Evolutionary conservation across 1,140 invertebrate genomes (phyloP).

Genomic region (Drosophila sechellia): DNA sequence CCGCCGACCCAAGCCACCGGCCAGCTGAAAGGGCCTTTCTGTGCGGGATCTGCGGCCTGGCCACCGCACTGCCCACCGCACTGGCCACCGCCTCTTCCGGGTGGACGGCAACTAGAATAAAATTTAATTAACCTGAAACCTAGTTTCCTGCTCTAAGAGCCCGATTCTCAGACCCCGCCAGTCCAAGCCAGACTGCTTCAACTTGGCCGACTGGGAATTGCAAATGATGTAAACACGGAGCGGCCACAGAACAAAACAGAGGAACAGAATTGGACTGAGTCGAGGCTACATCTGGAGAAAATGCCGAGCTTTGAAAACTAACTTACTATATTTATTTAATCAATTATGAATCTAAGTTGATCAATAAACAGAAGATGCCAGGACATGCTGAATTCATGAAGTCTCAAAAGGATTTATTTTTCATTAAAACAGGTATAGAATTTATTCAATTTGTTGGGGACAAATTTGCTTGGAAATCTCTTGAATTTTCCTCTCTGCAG

Average conservation of each 20-base stretch:
- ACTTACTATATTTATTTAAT: background rate
- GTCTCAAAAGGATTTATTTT: no score
- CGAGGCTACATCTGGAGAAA: slow-evolving; percentile 9
- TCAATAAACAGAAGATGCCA: no score
- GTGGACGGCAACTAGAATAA: slow-evolving; percentile 41
- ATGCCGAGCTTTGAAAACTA: background rate
- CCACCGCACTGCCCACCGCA: background rate
- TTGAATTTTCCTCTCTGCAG: slow-evolving; percentile 2
- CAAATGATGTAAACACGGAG: slow-evolving; percentile 54
- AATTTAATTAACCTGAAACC: slow-evolving; percentile 62
- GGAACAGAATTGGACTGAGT: background rate
- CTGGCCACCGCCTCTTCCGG: slow-evolving; percentile 16
- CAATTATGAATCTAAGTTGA: background rate
- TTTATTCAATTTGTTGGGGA: no score
- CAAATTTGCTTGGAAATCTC: background rate
- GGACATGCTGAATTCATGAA: no score
- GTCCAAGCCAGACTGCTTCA: slow-evolving; percentile 34
- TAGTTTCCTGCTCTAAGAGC: slow-evolving; percentile 31
- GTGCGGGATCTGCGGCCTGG: slow-evolving; percentile 43
- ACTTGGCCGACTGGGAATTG: slow-evolving; percentile 51
- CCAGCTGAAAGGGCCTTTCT: slow-evolving; percentile 46
- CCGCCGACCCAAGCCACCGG: slow-evolving; percentile 2
- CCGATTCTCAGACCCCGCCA: background rate
- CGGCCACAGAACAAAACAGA: slow-evolving; percentile 1
- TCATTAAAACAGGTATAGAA: no score